A percentile compares a stretch with the other conserved stretches of the same genome.
Evolutionary conservation across 2,888 invertebrate species (phyloP).

Genomic region (Heliconius erato): DNA sequence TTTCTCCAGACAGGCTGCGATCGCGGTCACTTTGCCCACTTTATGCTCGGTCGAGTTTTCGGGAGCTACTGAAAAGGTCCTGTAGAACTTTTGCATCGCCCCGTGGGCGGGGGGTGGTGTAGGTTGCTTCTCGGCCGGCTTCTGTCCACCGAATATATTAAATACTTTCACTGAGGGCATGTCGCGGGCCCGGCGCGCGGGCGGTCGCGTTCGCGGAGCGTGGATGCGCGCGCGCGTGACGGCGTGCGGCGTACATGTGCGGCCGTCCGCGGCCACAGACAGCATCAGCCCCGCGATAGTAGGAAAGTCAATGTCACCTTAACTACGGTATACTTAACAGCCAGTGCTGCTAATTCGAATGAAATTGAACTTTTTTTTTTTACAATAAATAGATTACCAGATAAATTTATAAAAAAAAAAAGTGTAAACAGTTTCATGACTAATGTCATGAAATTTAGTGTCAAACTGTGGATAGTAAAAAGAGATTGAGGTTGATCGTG

Average conservation of each 20-base stretch:
- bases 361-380: background rate
- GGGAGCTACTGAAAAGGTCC: conserved; percentile 81
- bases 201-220: conserved; percentile 77
- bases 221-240: conserved; percentile 82
- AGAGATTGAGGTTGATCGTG: conserved; percentile 28
- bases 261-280: conserved; percentile 57
- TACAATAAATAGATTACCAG: background rate
- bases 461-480: background rate
- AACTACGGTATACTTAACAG: conserved; percentile 64
- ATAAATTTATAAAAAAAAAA: background rate
- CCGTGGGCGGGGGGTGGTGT: conserved; percentile 69
- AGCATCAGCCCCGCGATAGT: conserved; percentile 72
- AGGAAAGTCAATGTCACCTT: conserved; percentile 84
- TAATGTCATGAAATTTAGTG: conserved; percentile 10
- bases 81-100: conserved; percentile 83
- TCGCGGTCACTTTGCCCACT: conserved; percentile 81
- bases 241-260: conserved; percentile 81
- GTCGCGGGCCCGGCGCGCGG: conserved; percentile 79
- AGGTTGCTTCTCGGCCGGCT: conserved; percentile 80
- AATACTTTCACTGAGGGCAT: conserved; percentile 86
- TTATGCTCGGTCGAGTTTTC: conserved; percentile 75
- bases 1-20: conserved; percentile 80
- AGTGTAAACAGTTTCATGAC: background rate
- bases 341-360: conserved; percentile 28
- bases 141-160: conserved; percentile 85